Percentiles rank a stretch among this genome's conserved stretches.
Conservation (phyloP, 2,113 vertebrate species). For the Prunella himalayana region DNA sequence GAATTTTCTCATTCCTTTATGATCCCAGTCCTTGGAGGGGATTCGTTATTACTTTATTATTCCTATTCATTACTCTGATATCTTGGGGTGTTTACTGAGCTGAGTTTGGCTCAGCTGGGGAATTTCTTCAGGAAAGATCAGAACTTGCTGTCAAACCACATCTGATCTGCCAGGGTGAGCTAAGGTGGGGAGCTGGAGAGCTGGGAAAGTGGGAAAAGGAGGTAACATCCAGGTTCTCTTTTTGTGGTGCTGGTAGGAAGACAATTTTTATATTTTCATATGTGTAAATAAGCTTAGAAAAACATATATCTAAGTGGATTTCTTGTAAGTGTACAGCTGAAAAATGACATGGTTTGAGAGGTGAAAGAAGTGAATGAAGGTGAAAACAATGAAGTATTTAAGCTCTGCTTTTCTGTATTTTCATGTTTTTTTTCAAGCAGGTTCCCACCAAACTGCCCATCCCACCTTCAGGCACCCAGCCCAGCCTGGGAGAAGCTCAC, state of each 20-base stretch:
- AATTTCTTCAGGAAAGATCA: not conserved
- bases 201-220: not conserved
- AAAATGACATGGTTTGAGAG: not conserved
- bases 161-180: not conserved
- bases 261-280: not conserved
- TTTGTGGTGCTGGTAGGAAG: not conserved
- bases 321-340: not conserved
- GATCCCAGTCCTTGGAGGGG: not conserved
- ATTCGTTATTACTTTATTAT: not conserved
- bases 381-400: fast-evolving
- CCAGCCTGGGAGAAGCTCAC: not conserved
- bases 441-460: not conserved
- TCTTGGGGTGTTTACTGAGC: not conserved
- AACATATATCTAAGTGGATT: fast-evolving
- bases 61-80: fast-evolving
- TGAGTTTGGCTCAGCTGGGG: not conserved
- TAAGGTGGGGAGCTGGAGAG: not conserved
- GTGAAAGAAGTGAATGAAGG: not conserved
- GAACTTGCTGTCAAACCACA: fast-evolving
- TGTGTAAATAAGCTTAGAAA: fast-evolving
- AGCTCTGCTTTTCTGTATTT: not conserved
- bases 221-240: not conserved
- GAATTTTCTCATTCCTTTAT: fast-evolving
- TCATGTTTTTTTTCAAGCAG: not conserved
- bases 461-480: not conserved